Percentiles rank a stretch among this genome's conserved stretches.
Conservation (phyloP, 2,888 invertebrate species). For the Tenthredo amoena region DNA sequence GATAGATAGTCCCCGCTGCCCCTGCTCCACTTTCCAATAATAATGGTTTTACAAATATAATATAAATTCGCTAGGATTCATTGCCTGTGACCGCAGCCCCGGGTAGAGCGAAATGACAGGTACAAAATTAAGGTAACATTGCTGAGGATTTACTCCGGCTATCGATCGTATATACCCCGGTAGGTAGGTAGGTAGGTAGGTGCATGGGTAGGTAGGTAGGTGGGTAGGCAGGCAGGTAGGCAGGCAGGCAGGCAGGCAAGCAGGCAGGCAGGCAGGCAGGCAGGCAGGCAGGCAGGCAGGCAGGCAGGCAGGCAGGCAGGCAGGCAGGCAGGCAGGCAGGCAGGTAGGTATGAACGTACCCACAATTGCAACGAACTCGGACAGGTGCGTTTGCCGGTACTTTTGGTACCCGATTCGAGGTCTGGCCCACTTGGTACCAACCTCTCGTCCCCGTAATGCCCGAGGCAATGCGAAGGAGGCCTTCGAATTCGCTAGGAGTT, state of each 20-base stretch:
- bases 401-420: slow-evolving; percentile 25
- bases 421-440: slow-evolving; percentile 31
- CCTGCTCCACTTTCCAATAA: background rate
- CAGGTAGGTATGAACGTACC: slow-evolving; percentile 50
- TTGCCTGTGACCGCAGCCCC: slow-evolving; percentile 38
- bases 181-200: background rate
- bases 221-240: background rate
- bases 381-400: slow-evolving; percentile 58
- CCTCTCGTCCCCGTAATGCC: background rate
- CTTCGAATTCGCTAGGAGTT: background rate
- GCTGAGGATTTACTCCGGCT: slow-evolving; percentile 41
- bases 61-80: slow-evolving; percentile 37
- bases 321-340: background rate
- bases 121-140: slow-evolving; percentile 46
- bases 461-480: background rate
- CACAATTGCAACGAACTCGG: slow-evolving; percentile 53
- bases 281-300: background rate
- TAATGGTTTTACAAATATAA: background rate
- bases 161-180: slow-evolving; percentile 9
- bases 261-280: background rate
- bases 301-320: background rate
- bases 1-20: background rate
- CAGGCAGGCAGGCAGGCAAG: slow-evolving; percentile 9
- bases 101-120: slow-evolving; percentile 44
- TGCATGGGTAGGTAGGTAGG: no score